phyloP scores from a whole-genome alignment of 1,140 invertebrate genomes.

The Cataglyphis hispanica region DNA sequence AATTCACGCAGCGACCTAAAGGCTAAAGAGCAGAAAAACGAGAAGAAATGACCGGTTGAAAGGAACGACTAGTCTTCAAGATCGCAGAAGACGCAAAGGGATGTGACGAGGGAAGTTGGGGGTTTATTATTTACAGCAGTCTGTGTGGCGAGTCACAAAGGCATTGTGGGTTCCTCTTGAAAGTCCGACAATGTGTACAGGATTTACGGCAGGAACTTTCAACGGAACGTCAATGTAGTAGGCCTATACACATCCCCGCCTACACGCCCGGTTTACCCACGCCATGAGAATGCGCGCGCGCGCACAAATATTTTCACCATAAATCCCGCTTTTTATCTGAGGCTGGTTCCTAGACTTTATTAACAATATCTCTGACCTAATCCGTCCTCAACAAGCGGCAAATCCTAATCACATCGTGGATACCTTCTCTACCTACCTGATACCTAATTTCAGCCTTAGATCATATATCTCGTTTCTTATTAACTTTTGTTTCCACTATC shows the following conservation, averaged over 20 bases:
- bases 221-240: conserved; percentile 85
- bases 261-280: conserved; percentile 65
- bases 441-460: conserved; percentile 10
- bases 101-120: conserved; percentile 43
- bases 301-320: conserved; percentile 83
- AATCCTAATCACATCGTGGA: conserved; percentile 41
- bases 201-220: conserved; percentile 86
- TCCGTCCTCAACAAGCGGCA: conserved; percentile 70
- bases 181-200: conserved; percentile 83
- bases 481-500: conserved; percentile 13
- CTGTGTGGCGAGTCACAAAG: conserved; percentile 84
- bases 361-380: conserved; percentile 80
- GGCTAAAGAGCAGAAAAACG: neutral
- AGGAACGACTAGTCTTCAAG: conserved; percentile 22
- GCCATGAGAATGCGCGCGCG: conserved; percentile 70
- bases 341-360: conserved; percentile 66
- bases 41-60: conserved; percentile 45
- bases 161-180: conserved; percentile 86
- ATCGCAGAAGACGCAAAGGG: conserved; percentile 54
- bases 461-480: conserved; percentile 19
- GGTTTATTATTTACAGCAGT: conserved; percentile 82
- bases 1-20: neutral
- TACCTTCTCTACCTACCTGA: conserved; percentile 64
- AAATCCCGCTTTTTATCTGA: conserved; percentile 80
- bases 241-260: conserved; percentile 69